Evolutionary conservation across 2,888 invertebrate genomes (phyloP).

Genomic region (Coecobrya sp.): DNA sequence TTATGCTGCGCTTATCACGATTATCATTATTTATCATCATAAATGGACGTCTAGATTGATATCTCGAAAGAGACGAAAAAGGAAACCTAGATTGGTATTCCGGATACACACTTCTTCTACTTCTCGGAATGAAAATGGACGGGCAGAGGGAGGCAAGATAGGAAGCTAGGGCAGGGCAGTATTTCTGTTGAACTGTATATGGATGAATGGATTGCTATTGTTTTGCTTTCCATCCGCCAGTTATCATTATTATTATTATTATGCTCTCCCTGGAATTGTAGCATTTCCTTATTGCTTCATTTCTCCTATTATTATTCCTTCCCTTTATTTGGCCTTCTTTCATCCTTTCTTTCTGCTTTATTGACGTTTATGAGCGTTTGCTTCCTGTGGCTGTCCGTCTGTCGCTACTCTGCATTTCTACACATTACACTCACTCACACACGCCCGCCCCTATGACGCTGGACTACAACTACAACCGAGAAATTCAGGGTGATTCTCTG

Average conservation of each 20-base stretch:
- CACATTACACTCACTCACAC: no score
- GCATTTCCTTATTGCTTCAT: constrained; percentile 8
- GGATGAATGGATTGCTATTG: constrained; percentile 13
- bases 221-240: constrained; percentile 6
- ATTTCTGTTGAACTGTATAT: neutral
- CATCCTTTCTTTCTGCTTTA: neutral
- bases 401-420: neutral
- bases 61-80: neutral
- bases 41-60: neutral
- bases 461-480: neutral
- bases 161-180: neutral
- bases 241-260: constrained; percentile 9
- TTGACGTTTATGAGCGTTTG: constrained; percentile 18
- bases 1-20: neutral
- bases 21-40: neutral
- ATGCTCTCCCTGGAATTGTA: constrained; percentile 1
- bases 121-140: constrained; percentile 5
- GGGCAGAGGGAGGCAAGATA: neutral
- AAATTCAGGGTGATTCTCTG: neutral
- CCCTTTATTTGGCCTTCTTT: neutral
- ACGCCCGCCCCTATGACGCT: no score
- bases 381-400: neutral
- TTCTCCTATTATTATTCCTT: constrained; percentile 2
- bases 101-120: neutral
- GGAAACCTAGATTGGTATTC: neutral